Percentiles rank a stretch among this genome's conserved stretches.
Conservation (phyloP, 2,888 invertebrate species). For the Biston stratarius region DNA sequence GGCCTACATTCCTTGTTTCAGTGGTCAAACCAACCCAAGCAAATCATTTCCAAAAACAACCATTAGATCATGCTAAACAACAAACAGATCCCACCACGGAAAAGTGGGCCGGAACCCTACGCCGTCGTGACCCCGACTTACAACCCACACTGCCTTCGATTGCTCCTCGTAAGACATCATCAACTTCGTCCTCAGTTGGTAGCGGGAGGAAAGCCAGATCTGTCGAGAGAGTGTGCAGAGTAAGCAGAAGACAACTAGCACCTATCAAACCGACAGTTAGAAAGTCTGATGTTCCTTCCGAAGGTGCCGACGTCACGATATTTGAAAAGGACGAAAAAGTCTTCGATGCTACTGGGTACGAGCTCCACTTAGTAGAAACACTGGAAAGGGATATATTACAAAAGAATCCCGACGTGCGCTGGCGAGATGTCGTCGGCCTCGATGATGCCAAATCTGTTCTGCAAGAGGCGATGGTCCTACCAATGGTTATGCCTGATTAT, state of each 20-base stretch:
- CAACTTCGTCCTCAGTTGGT: constrained; percentile 77
- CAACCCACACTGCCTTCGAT: constrained; percentile 89
- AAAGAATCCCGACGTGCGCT: constrained; percentile 93
- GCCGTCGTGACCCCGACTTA: constrained; percentile 88
- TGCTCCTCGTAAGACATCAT: constrained; percentile 78
- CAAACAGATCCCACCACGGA: constrained; percentile 83
- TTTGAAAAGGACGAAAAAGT: constrained; percentile 79
- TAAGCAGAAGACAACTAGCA: constrained; percentile 61
- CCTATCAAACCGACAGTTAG: constrained; percentile 72
- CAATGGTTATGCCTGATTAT: constrained; percentile 95
- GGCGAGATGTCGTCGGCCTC: constrained; percentile 92
- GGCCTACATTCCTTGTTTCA: constrained; percentile 53
- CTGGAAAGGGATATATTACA: constrained; percentile 94
- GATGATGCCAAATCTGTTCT: constrained; percentile 91
- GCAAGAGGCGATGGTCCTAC: constrained; percentile 95
- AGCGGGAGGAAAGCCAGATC: constrained; percentile 77
- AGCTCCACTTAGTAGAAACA: constrained; percentile 92
- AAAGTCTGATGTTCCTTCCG: constrained; percentile 68
- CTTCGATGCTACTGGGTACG: constrained; percentile 91
- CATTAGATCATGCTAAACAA: constrained; percentile 70
- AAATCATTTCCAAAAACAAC: constrained; percentile 59
- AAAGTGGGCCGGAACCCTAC: constrained; percentile 89
- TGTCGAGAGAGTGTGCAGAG: constrained; percentile 74
- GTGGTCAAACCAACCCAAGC: constrained; percentile 77
- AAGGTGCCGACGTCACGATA: constrained; percentile 71